Conservation (phyloP, 35 echinoderm and acorn worm species). For the Ophioderma brevispina region DNA sequence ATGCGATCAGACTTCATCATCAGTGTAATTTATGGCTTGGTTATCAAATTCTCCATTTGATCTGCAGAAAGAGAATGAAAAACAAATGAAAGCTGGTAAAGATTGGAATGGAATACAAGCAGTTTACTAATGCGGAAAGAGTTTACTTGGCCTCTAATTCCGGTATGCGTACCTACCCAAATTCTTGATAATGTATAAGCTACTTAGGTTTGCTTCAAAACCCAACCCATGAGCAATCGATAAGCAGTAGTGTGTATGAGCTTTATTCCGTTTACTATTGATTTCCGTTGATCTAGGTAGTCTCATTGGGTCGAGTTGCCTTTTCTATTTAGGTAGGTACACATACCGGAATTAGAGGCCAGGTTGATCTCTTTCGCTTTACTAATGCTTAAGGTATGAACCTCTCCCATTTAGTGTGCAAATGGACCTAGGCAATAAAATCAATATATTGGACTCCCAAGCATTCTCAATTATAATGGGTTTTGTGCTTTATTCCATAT, state of each 20-base stretch:
- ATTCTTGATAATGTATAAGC: not conserved
- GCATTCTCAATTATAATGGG: too few relatives aligned
- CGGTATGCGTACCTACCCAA: not conserved
- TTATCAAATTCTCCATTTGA: not conserved
- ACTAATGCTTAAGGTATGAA: too few relatives aligned
- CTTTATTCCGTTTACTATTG: not conserved
- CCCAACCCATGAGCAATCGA: not conserved
- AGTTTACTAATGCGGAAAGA: not conserved
- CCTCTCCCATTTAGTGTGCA: too few relatives aligned
- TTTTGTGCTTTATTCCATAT: too few relatives aligned
- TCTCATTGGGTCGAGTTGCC: too few relatives aligned
- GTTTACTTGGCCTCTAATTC: not conserved
- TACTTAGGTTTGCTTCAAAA: not conserved
- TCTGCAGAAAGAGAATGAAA: not conserved
- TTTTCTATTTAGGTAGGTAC: too few relatives aligned
- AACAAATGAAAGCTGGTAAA: not conserved
- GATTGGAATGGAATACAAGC: not conserved
- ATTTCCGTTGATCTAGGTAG: too few relatives aligned
- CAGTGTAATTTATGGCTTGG: not conserved
- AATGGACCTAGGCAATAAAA: too few relatives aligned
- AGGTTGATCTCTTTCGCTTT: too few relatives aligned
- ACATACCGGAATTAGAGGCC: too few relatives aligned
- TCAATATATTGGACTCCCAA: too few relatives aligned
- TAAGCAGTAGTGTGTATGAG: not conserved
- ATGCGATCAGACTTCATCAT: not conserved